These are phyloP conservation scores for Emmelina monodactyla DNA, from an alignment of 2,888 invertebrate species.

Conservation along the genomic window DNA sequence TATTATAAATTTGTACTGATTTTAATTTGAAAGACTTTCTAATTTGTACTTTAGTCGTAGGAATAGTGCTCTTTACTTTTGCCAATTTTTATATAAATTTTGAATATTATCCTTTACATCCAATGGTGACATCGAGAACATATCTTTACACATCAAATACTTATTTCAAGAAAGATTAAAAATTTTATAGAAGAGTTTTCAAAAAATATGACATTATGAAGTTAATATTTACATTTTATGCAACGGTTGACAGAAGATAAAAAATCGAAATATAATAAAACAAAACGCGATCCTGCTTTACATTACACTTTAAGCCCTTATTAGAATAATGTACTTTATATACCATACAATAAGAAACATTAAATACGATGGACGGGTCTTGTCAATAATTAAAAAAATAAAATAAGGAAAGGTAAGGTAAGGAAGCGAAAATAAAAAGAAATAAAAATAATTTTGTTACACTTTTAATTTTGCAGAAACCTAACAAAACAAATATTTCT, in stretches of 20 bases:
- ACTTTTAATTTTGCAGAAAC: slow-evolving; percentile 67
- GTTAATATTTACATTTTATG: too few relatives aligned
- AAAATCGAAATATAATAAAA: too few relatives aligned
- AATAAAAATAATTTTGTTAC: slow-evolving; percentile 58
- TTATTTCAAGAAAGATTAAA: not conserved
- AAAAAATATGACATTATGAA: slow-evolving; percentile 18
- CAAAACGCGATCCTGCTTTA: too few relatives aligned
- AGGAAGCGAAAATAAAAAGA: slow-evolving; percentile 39
- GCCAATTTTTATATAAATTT: slow-evolving; percentile 22
- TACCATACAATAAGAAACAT: slow-evolving; percentile 56
- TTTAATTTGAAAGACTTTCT: slow-evolving; percentile 55
- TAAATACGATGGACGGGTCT: slow-evolving; percentile 65
- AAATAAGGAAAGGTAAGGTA: slow-evolving; percentile 25
- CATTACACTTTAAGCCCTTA: too few relatives aligned
- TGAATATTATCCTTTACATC: slow-evolving; percentile 13
- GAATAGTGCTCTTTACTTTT: slow-evolving; percentile 49
- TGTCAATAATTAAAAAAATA: slow-evolving; percentile 35
- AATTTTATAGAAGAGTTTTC: not conserved
- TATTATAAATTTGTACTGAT: slow-evolving; percentile 62
- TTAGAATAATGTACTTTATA: too few relatives aligned
- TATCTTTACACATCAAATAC: slow-evolving; percentile 16
- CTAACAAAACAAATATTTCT: slow-evolving; percentile 67
- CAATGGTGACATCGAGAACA: slow-evolving; percentile 49
- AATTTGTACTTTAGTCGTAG: slow-evolving; percentile 63
- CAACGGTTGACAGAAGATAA: too few relatives aligned